Evolutionary conservation across 2,888 invertebrate species (phyloP).

Genomic region (Drosophila seclusa): DNA sequence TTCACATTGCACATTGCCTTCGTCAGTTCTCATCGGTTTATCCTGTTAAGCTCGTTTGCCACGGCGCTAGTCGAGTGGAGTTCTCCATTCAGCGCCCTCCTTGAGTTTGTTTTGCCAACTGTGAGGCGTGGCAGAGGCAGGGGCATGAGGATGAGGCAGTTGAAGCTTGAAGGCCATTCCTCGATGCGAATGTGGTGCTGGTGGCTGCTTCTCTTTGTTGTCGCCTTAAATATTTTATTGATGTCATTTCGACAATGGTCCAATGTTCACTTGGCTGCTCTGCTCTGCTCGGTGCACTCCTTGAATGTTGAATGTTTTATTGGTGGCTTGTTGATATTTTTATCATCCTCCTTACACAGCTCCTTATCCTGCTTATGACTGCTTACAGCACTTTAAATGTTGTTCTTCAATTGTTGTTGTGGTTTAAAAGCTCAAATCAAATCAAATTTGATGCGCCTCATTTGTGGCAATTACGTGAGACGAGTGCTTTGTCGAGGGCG

Average conservation of each 20-base stretch:
- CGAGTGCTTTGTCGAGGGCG: background rate
- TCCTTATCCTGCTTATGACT: slow-evolving; percentile 33
- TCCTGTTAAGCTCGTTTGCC: slow-evolving; percentile 71
- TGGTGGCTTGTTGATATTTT: slow-evolving; percentile 71
- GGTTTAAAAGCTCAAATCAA: slow-evolving; percentile 55
- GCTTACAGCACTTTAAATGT: slow-evolving; percentile 57
- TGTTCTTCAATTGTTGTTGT: slow-evolving; percentile 37
- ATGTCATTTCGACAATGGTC: slow-evolving; percentile 75
- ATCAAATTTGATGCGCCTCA: slow-evolving; percentile 62
- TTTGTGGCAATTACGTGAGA: slow-evolving; percentile 46
- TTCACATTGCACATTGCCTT: slow-evolving; percentile 14
- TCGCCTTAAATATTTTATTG: slow-evolving; percentile 74
- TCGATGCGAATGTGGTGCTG: slow-evolving; percentile 36
- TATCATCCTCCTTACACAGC: slow-evolving; percentile 46
- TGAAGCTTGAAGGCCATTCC: slow-evolving; percentile 54
- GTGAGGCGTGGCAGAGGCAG: slow-evolving; percentile 3
- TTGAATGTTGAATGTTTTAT: slow-evolving; percentile 60
- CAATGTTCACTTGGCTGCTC: slow-evolving; percentile 66
- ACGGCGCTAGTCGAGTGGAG: slow-evolving; percentile 60
- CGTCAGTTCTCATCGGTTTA: slow-evolving; percentile 58
- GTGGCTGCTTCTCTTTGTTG: slow-evolving; percentile 48
- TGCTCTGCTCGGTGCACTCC: slow-evolving; percentile 16
- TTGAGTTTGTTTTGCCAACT: slow-evolving; percentile 50
- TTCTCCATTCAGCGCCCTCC: slow-evolving; percentile 28
- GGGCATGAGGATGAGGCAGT: slow-evolving; percentile 6